phyloP scores from a whole-genome alignment of 2,888 invertebrate genomes.

The Drosophila pseudotalamancana region DNA sequence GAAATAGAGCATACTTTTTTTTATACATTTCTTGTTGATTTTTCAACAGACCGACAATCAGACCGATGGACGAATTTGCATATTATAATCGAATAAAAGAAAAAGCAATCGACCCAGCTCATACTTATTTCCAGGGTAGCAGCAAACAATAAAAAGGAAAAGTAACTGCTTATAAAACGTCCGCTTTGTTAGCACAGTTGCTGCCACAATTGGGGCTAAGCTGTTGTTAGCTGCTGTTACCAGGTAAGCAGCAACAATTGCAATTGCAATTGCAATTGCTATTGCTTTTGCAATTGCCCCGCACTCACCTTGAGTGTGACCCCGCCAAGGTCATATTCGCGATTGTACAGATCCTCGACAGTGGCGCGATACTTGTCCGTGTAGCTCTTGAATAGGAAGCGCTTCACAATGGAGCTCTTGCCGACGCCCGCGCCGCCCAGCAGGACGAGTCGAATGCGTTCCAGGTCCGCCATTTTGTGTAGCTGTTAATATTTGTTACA shows the following conservation, averaged over 20 bases:
- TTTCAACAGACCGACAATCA: too few species aligned
- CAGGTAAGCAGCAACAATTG: constrained; percentile 1
- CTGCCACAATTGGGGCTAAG: neutral
- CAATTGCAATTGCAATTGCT: constrained; percentile 13
- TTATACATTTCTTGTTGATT: too few species aligned
- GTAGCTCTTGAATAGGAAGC: constrained; percentile 92
- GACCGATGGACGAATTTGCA: too few species aligned
- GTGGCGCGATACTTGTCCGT: constrained; percentile 93
- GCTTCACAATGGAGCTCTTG: constrained; percentile 92
- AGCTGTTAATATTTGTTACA: constrained; percentile 14
- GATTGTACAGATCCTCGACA: constrained; percentile 94
- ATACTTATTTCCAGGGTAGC: too few species aligned
- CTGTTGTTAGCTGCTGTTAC: constrained; percentile 8
- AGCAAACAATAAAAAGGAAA: too few species aligned
- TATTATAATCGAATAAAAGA: too few species aligned
- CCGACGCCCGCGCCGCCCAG: constrained; percentile 93
- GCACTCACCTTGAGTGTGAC: constrained; percentile 88
- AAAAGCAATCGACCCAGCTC: too few species aligned
- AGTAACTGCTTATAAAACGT: neutral
- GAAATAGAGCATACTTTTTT: too few species aligned
- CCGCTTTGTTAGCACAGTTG: constrained; percentile 3
- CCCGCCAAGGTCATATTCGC: constrained; percentile 92
- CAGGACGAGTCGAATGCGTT: constrained; percentile 92
- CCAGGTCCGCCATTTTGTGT: constrained; percentile 88
- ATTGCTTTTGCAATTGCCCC: neutral